Percentiles rank a stretch among this genome's conserved stretches.
Conservation (phyloP, 1,140 invertebrate species). For the Drosophila mojavensis region DNA sequence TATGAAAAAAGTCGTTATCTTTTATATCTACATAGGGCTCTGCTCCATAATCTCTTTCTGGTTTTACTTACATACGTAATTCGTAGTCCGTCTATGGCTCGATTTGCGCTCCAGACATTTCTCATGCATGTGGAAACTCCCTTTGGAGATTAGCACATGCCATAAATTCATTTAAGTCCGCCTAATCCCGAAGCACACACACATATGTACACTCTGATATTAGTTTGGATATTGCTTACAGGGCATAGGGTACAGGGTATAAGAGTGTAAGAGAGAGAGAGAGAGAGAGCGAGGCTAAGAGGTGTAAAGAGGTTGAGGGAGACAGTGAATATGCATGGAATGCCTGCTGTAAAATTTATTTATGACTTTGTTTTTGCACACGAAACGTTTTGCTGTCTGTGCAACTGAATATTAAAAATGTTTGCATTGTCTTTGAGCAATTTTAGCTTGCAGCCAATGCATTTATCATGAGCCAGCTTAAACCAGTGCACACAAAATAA, state of each 20-base stretch:
- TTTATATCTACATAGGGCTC: neutral
- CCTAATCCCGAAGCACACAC: constrained; percentile 51
- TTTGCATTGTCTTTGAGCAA: constrained; percentile 57
- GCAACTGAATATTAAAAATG: constrained; percentile 24
- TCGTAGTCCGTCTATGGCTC: constrained; percentile 1
- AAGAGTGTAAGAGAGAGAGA: neutral
- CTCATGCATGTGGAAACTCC: constrained; percentile 31
- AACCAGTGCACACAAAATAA: neutral
- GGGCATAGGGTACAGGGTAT: neutral
- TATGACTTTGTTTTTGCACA: constrained; percentile 55
- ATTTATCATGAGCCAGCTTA: constrained; percentile 37
- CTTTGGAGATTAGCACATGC: constrained; percentile 58
- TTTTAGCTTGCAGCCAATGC: constrained; percentile 12
- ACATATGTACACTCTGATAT: constrained; percentile 38
- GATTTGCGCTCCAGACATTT: constrained; percentile 1
- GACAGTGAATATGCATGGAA: constrained; percentile 56
- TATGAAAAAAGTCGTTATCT: neutral
- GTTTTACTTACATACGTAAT: constrained; percentile 18
- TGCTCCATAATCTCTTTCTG: constrained; percentile 8
- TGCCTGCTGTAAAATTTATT: constrained; percentile 69
- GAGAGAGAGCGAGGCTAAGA: neutral
- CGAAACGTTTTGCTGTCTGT: constrained; percentile 22
- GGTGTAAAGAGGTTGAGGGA: neutral
- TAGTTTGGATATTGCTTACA: constrained; percentile 43
- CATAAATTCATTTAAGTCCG: constrained; percentile 71